These are phyloP conservation scores for Rhinoderma darwinii DNA, from an alignment of 2,113 vertebrate genomes.

Conservation along the genomic window DNA sequence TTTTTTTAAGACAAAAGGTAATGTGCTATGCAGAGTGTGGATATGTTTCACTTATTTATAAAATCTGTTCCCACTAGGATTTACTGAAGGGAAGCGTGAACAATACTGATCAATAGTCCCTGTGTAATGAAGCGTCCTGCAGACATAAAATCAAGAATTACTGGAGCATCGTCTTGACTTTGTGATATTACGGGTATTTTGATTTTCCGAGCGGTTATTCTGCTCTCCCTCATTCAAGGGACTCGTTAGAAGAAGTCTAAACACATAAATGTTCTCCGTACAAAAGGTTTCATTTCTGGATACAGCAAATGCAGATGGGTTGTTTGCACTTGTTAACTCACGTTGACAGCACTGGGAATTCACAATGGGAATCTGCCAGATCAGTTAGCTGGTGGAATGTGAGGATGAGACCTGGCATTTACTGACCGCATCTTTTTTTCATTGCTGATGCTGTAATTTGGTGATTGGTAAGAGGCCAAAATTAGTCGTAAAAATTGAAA, in stretches of 20 bases:
- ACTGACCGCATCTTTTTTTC: background rate
- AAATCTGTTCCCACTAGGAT: conserved; percentile 34
- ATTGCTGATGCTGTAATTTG: background rate
- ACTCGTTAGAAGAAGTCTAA: background rate
- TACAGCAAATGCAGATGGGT: conserved; percentile 24
- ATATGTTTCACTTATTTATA: conserved; percentile 28
- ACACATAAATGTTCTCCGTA: background rate
- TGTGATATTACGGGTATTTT: background rate
- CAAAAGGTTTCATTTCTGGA: background rate
- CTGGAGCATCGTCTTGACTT: conserved; percentile 11
- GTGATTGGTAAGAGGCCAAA: background rate
- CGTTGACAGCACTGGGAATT: conserved; percentile 35
- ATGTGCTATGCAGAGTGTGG: background rate
- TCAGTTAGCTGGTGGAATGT: conserved; percentile 31
- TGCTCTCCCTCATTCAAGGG: background rate
- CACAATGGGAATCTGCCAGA: conserved; percentile 30
- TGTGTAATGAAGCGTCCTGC: conserved; percentile 18
- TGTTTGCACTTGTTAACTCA: conserved; percentile 41
- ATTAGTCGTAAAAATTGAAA: background rate
- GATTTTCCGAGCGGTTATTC: background rate
- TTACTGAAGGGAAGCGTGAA: conserved; percentile 17
- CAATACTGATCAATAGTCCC: conserved; percentile 46
- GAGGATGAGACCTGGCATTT: conserved; percentile 21
- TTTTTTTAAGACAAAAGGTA: background rate
- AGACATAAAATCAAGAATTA: conserved; percentile 27